Evolutionary conservation across 2,113 vertebrate genomes (phyloP), one percentile per base, ranked within the genome.

Genomic region (Tachysurus vachellii): DNA sequence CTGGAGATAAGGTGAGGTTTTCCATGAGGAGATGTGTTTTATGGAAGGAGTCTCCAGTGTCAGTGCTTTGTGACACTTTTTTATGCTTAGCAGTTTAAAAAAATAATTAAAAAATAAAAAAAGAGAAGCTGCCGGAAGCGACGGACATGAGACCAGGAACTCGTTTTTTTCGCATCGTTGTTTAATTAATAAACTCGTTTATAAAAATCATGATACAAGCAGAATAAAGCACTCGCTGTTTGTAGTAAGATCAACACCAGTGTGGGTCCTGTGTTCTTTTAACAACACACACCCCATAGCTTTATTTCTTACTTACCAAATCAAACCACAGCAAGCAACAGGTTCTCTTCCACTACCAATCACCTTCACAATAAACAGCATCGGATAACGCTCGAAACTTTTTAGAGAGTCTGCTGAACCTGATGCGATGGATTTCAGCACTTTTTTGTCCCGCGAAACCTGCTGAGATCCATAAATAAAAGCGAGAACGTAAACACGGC

Each of bases 381-480:
- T 83, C 6, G 5, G 53, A 28, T 53, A 53, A 50, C 1, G 23
- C 61, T 28, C 0, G 0, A 19, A 26, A 50, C 28, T 11, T 53
- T 64, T 66, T 66, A 23, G 42, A 66, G 23, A 64, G 42, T 28
- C 44, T 50, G 42, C 50, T 1, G 26, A 70, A 68, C 42, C 42
- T 44, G 71, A 83, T 31, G 61, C 21, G 9, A 61, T 0, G 42
- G 66, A 66, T 83, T 83, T 66, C 53, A 54, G 42, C 10, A n/a
- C 19, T 66, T 10, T 50, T 66, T 66, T 50, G 36, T 66, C 59
- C 42, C 4, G 59, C 14, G 61, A 83, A 50, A 28, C 61, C 81
- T 83, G 81, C 61, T 83, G 81, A 66, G 81, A 66, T n/a, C 61
- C 61, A 44, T 83, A 83, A 83, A 83, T 83, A 83, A 66, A 64